A percentile compares a stretch with the other conserved stretches of the same genome.
Conservation (phyloP, 1,140 invertebrate genomes). For the Drosophila persimilis region DNA sequence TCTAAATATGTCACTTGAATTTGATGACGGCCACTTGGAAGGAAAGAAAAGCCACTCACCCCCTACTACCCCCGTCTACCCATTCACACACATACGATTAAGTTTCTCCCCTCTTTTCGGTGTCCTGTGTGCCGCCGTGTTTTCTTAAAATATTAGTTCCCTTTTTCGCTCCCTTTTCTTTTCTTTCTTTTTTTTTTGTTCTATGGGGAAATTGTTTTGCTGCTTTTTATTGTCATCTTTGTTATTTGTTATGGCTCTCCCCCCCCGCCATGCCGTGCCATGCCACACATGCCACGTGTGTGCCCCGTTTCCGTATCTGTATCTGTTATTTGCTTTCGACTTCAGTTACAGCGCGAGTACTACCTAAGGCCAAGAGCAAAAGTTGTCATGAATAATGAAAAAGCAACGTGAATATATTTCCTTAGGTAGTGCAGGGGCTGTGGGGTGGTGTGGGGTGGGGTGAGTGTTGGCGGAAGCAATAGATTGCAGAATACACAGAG, state of each 20-base stretch:
- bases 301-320: conserved; percentile 34
- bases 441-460: conserved; percentile 1
- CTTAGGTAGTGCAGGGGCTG: conserved; percentile 26
- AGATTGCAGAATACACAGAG: conserved; percentile 2
- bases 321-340: conserved; percentile 65
- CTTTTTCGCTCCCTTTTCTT: conserved; percentile 36
- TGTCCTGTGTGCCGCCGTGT: conserved; percentile 26
- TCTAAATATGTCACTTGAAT: conserved; percentile 82
- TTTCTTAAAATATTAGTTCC: conserved; percentile 81
- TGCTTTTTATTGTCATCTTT: conserved; percentile 81
- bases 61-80: conserved; percentile 4
- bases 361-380: conserved; percentile 50
- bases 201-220: conserved; percentile 73
- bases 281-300: neutral
- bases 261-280: neutral
- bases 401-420: conserved; percentile 77
- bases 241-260: conserved; percentile 65
- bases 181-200: conserved; percentile 23
- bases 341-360: conserved; percentile 56
- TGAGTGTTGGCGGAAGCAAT: neutral
- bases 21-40: conserved; percentile 76
- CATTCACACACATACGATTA: conserved; percentile 47
- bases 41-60: conserved; percentile 10
- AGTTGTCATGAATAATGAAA: conserved; percentile 82
- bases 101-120: conserved; percentile 30